Percentiles rank a stretch among this genome's conserved stretches.
phyloP scores from a whole-genome alignment of 2,113 vertebrate species.

The Jaculus jaculus region DNA sequence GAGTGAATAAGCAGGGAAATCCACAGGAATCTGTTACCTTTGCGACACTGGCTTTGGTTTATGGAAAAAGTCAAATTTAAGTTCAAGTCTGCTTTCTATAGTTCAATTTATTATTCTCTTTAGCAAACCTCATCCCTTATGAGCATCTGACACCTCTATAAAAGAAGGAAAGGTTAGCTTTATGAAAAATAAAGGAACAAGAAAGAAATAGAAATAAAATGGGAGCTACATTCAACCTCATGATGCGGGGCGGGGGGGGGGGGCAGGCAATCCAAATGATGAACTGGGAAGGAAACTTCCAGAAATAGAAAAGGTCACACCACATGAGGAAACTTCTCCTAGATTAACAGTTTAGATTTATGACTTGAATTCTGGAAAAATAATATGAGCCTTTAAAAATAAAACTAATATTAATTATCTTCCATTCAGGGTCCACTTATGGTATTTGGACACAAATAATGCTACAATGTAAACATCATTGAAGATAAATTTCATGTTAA shows the following conservation, averaged over 20 bases:
- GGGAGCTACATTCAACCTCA: neutral
- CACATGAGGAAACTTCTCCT: too few species aligned
- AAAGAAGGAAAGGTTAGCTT: neutral
- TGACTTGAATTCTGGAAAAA: neutral
- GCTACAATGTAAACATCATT: neutral
- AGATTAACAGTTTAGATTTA: too few species aligned
- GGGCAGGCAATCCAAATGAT: neutral
- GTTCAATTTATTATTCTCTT: neutral
- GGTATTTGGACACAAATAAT: neutral
- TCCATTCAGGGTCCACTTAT: neutral
- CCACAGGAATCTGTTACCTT: neutral
- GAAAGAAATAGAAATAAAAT: neutral
- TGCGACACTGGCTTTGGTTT: neutral
- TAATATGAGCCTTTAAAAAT: neutral
- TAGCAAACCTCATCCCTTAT: neutral
- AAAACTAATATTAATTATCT: neutral
- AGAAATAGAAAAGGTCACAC: too few species aligned
- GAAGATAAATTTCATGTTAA: neutral
- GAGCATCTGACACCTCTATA: neutral
- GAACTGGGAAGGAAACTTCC: neutral
- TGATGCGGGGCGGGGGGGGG: neutral
- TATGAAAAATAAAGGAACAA: neutral
- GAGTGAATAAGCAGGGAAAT: neutral
- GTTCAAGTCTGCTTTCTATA: neutral
- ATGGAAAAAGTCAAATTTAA: neutral